These are phyloP conservation scores for Chloroceryle inda DNA, from an alignment of 2,797 vertebrate genomes.

Conservation along the genomic window DNA sequence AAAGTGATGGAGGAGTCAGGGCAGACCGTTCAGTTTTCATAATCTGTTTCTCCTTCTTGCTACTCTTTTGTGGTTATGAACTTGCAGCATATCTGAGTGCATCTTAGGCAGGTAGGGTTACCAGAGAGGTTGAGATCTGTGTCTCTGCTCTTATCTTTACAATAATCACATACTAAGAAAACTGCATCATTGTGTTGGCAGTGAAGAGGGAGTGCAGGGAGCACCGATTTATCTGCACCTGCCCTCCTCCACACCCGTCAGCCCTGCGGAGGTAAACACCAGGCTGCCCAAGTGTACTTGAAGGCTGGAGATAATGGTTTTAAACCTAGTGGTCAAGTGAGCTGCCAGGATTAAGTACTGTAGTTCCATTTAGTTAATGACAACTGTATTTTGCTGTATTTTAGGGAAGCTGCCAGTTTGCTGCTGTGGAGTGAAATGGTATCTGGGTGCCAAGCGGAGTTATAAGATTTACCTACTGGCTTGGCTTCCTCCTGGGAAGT, in stretches of 20 bases:
- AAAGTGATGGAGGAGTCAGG: neutral
- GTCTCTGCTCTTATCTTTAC: neutral
- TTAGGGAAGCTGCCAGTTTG: neutral
- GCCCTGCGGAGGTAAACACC: fast-evolving
- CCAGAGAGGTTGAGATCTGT: neutral
- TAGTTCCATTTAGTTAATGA: constrained; percentile 15
- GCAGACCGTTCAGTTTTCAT: neutral
- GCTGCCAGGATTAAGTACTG: neutral
- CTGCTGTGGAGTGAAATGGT: neutral
- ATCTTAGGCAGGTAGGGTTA: neutral
- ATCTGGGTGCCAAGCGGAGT: fast-evolving
- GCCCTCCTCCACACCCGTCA: neutral
- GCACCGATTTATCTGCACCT: neutral
- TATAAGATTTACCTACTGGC: neutral
- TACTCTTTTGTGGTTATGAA: neutral
- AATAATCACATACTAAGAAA: neutral
- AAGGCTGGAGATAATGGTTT: neutral
- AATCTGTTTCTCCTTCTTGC: neutral
- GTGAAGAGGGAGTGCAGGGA: neutral
- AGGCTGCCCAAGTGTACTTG: neutral
- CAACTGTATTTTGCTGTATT: neutral
- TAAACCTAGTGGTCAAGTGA: neutral
- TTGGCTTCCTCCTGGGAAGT: neutral
- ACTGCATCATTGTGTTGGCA: fast-evolving
- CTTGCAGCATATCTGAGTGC: neutral